Conservation (phyloP, 2,113 vertebrate genomes). For the Anoura caudifer region DNA sequence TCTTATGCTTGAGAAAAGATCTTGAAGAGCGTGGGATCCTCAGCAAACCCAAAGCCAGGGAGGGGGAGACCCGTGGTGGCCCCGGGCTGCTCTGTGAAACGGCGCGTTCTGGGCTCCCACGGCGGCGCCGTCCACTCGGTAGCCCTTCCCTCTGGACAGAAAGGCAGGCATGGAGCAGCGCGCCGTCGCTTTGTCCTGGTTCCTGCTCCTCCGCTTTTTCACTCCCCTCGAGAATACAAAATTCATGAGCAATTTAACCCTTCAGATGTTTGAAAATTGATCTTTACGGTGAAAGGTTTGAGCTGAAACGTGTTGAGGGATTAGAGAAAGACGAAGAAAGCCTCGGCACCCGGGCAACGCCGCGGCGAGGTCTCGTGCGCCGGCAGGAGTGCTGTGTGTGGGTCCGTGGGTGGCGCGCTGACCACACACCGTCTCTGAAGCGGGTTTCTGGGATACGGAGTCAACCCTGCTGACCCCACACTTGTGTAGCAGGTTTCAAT, state of each 20-base stretch:
- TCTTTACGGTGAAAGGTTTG: not conserved
- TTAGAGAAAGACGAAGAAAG: not conserved
- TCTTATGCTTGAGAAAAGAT: not conserved
- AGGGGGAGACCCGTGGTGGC: fast-evolving
- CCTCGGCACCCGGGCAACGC: not conserved
- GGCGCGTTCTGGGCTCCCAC: not conserved
- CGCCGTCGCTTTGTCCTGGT: not conserved
- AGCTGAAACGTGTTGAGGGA: not conserved
- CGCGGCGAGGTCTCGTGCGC: not conserved
- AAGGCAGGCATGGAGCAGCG: fast-evolving
- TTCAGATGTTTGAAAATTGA: not conserved
- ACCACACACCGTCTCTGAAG: not conserved
- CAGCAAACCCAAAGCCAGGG: not conserved
- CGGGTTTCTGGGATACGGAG: not conserved
- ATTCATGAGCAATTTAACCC: not conserved
- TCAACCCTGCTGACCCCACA: not conserved
- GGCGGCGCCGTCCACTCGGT: fast-evolving
- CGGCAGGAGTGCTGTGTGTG: not conserved
- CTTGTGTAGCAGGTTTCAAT: not conserved
- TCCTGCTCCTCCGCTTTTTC: not conserved
- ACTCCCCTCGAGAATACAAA: not conserved
- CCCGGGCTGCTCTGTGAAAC: not conserved
- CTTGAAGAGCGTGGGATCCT: not conserved
- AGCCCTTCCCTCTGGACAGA: not conserved
- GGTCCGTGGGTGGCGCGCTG: not conserved